These are phyloP conservation scores for Drymonia ruficornis DNA, from an alignment of 2,888 invertebrate species.

Conservation along the genomic window DNA sequence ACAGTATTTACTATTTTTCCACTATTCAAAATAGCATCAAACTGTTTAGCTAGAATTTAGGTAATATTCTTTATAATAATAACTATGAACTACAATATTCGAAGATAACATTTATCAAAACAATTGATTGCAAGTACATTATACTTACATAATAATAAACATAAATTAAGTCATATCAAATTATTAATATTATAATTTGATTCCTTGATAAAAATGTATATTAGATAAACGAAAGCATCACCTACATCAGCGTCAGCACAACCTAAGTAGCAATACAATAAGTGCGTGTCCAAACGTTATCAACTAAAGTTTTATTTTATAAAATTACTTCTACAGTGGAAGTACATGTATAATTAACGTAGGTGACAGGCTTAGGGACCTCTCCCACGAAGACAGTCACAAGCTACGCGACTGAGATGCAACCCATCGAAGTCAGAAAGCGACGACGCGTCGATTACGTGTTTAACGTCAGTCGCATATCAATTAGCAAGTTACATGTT, in stretches of 20 bases:
- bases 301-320: background rate
- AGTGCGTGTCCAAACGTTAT: background rate
- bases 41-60: background rate
- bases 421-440: no score
- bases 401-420: no score
- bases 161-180: conserved; percentile 3
- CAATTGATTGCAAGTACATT: background rate
- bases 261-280: background rate
- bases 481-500: no score
- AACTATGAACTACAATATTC: background rate
- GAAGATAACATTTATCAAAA: background rate
- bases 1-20: background rate
- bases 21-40: background rate
- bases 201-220: background rate
- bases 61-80: background rate
- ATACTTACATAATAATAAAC: background rate
- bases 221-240: background rate
- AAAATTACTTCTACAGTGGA: no score
- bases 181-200: background rate
- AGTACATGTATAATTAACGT: background rate
- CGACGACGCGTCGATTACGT: no score
- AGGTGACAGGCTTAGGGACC: no score
- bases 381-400: no score
- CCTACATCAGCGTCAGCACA: background rate
- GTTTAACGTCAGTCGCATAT: no score